phyloP scores from a whole-genome alignment of 2,113 vertebrate species.

The Colaptes auratus region DNA sequence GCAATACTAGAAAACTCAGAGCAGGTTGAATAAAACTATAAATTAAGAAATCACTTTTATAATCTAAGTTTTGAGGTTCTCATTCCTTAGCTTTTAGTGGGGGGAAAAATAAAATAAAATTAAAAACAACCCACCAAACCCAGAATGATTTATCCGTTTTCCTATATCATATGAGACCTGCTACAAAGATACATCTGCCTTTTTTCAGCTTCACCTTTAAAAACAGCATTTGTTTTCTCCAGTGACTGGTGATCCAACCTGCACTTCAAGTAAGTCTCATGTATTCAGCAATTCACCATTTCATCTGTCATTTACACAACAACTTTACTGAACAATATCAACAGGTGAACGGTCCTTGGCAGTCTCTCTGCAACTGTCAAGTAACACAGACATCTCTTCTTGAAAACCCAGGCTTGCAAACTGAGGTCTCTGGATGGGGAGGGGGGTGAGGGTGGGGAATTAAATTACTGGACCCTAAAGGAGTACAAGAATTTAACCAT shows the following conservation, averaged over 20 bases:
- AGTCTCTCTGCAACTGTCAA: background rate
- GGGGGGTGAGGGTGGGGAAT: no score
- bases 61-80: background rate
- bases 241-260: background rate
- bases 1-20: background rate
- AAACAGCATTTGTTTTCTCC: rapidly evolving
- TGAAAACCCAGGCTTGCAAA: background rate
- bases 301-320: background rate
- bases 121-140: background rate
- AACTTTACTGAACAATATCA: background rate
- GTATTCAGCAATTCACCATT: background rate
- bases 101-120: background rate
- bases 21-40: background rate
- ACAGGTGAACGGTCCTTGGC: background rate
- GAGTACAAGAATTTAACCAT: background rate
- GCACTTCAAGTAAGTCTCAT: background rate
- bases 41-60: background rate
- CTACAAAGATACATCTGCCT: background rate
- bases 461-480: background rate
- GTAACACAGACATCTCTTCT: background rate
- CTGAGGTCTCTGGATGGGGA: background rate
- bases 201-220: background rate
- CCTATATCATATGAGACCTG: background rate
- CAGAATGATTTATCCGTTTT: background rate
- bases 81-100: background rate